These are phyloP conservation scores for Gallinago jamesoni DNA, from an alignment of 2,113 vertebrate species.

Conservation along the genomic window DNA sequence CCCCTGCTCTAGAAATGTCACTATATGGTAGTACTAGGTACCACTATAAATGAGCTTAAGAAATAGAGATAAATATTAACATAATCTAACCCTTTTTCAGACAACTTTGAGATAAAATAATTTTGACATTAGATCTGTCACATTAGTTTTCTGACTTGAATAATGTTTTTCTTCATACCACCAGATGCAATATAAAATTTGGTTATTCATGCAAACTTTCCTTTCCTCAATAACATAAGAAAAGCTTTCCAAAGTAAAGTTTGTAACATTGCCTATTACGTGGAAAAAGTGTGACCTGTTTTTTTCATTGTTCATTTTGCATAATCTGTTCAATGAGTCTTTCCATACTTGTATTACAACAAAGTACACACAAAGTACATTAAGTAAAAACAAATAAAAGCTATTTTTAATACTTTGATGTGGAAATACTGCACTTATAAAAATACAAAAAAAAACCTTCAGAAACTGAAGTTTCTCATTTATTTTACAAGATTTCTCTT, in stretches of 20 bases:
- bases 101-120: not conserved
- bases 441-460: not conserved
- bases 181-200: not conserved
- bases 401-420: not conserved
- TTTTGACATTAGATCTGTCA: not conserved
- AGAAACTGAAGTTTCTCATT: not conserved
- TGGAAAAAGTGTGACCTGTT: not conserved
- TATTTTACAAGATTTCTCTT: not conserved
- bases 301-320: not conserved
- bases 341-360: not conserved
- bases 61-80: not conserved
- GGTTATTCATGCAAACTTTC: not conserved
- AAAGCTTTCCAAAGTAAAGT: not conserved
- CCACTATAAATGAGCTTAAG: not conserved
- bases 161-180: not conserved
- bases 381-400: not conserved
- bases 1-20: not conserved
- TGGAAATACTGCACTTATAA: not conserved
- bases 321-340: not conserved
- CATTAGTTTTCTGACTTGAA: not conserved
- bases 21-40: not conserved
- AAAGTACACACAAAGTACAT: not conserved
- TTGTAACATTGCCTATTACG: not conserved
- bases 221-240: not conserved
- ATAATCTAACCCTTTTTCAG: not conserved